A percentile compares a stretch with the other conserved stretches of the same genome.
Evolutionary conservation across 2,797 vertebrate species (phyloP).

Genomic region (Pampus argenteus): DNA sequence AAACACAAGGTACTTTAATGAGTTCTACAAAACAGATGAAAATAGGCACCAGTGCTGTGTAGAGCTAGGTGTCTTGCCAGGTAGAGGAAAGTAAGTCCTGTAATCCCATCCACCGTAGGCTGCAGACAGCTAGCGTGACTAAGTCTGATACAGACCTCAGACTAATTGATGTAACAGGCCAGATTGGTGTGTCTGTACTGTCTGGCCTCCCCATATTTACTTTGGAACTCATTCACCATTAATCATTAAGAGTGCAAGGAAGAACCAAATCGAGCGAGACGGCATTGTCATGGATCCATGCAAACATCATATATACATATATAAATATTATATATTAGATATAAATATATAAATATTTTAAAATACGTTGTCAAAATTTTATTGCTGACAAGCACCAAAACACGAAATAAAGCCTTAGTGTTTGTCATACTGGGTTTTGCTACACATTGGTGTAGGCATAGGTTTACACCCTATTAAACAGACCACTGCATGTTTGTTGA

Average conservation of each 20-base stretch:
- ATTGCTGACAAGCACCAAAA: conserved; percentile 46
- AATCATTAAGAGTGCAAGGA: conserved; percentile 56
- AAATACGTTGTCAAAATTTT: conserved; percentile 36
- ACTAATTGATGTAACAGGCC: conserved; percentile 70
- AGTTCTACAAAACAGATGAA: conserved; percentile 44
- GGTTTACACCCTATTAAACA: conserved; percentile 59
- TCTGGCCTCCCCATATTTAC: conserved; percentile 66
- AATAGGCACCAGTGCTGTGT: conserved; percentile 29
- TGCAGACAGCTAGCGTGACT: conserved; percentile 31
- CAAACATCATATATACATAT: conserved; percentile 59
- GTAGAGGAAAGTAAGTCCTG: conserved; percentile 46
- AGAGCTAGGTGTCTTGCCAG: conserved; percentile 42
- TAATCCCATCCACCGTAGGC: conserved; percentile 37
- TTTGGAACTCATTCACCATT: conserved; percentile 61
- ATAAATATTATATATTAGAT: conserved; percentile 28
- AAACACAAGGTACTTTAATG: conserved; percentile 49
- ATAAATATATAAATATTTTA: conserved; percentile 5
- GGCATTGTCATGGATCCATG: conserved; percentile 66
- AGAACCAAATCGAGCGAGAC: conserved; percentile 57
- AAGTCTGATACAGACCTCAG: conserved; percentile 41
- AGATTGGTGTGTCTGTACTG: conserved; percentile 45
- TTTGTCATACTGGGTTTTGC: conserved; percentile 37
- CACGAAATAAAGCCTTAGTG: conserved; percentile 49
- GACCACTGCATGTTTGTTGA: conserved; percentile 34
- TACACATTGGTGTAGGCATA: conserved; percentile 5